phyloP scores from a whole-genome alignment of 2,888 invertebrate species.

The Drosophila infuscata region DNA sequence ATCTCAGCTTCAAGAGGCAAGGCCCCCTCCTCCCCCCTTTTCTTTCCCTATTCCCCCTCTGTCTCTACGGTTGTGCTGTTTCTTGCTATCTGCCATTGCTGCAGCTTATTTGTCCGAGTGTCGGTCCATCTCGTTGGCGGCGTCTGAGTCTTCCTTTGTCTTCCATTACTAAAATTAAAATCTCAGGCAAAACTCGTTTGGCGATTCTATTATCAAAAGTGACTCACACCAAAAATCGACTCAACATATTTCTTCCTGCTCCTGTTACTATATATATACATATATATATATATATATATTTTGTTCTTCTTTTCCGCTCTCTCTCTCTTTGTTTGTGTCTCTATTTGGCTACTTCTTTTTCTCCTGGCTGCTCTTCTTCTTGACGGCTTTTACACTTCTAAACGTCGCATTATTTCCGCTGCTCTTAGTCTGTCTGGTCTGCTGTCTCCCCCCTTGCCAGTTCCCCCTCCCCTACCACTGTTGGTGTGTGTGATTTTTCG shows the following conservation, averaged over 20 bases:
- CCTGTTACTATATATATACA: conserved; percentile 18
- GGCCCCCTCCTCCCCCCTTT: not conserved
- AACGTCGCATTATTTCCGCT: conserved; percentile 78
- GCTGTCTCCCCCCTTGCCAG: not conserved
- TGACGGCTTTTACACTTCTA: conserved; percentile 79
- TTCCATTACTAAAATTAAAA: conserved; percentile 82
- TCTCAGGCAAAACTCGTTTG: conserved; percentile 69
- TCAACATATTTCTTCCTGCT: conserved; percentile 18
- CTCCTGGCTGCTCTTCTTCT: conserved; percentile 33
- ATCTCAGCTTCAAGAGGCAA: conserved; percentile 66
- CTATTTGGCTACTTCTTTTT: not conserved
- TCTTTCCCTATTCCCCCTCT: not conserved
- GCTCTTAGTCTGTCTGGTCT: conserved; percentile 70
- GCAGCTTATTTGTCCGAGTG: conserved; percentile 32
- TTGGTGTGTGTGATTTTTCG: conserved; percentile 50
- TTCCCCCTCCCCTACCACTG: not conserved
- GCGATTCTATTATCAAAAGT: conserved; percentile 81
- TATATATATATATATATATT: not conserved
- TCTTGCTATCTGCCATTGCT: conserved; percentile 31
- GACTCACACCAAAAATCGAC: conserved; percentile 59
- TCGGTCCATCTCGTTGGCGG: conserved; percentile 5
- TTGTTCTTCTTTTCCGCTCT: not conserved
- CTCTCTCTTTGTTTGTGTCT: not conserved
- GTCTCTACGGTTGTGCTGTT: conserved; percentile 16
- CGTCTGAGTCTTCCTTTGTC: conserved; percentile 64